phyloP scores from a whole-genome alignment of 2,888 invertebrate species.

The Phlogophora meticulosa region DNA sequence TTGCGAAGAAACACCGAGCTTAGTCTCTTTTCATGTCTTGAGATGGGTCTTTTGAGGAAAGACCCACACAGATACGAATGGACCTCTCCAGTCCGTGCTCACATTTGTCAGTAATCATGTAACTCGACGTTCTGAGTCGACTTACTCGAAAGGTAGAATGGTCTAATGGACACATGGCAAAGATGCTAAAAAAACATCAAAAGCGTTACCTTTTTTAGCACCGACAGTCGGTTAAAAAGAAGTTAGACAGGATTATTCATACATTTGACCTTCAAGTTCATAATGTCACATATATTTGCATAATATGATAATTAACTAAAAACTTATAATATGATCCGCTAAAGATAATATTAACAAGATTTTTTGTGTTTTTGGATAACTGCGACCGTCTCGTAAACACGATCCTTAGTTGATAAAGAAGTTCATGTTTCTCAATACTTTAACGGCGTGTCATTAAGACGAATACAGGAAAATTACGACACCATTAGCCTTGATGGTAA shows the following conservation, averaged over 20 bases:
- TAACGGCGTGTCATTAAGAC: constrained; percentile 6
- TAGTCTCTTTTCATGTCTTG: no score
- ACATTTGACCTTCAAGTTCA: constrained; percentile 13
- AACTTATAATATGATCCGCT: background rate
- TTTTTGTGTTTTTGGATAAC: constrained; percentile 1
- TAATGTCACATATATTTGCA: background rate
- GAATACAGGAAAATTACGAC: constrained; percentile 42
- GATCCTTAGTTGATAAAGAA: constrained; percentile 7
- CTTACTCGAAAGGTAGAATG: no score
- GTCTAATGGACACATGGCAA: no score
- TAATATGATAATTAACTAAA: background rate
- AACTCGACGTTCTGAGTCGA: no score
- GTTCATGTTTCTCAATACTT: constrained; percentile 1
- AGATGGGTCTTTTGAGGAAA: no score
- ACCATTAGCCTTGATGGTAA: constrained; percentile 21
- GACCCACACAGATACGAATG: no score
- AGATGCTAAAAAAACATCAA: no score
- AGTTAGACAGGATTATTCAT: background rate
- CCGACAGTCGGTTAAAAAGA: background rate
- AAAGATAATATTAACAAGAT: background rate
- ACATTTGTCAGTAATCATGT: no score
- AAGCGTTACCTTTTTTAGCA: no score
- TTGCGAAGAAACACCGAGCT: no score
- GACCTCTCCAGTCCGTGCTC: no score
- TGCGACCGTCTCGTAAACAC: background rate